A percentile compares a stretch with the other conserved stretches of the same genome.
Conservation (phyloP, 2,797 vertebrate genomes). For the Buphagus erythrorhynchus region DNA sequence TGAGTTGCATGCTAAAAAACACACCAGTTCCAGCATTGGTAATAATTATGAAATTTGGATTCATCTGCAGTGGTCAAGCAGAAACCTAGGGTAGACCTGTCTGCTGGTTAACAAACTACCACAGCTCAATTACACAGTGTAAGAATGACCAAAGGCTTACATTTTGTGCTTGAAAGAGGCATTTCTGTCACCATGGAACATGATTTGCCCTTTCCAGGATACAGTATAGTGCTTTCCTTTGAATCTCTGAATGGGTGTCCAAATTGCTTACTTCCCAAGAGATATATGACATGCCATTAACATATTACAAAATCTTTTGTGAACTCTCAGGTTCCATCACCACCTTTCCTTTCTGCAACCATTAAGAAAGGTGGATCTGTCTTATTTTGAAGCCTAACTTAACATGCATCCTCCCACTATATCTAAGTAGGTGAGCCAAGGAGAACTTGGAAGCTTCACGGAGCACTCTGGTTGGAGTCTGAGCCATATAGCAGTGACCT, state of each 20-base stretch:
- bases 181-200: background rate
- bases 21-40: background rate
- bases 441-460: background rate
- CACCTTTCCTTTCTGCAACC: background rate
- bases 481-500: background rate
- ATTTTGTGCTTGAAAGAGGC: background rate
- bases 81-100: background rate
- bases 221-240: background rate
- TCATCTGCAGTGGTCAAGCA: background rate
- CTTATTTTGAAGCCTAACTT: background rate
- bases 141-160: background rate
- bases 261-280: background rate
- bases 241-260: background rate
- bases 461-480: background rate
- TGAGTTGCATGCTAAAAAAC: background rate
- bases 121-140: background rate
- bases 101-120: background rate
- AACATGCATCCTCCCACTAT: background rate
- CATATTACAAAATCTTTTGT: background rate
- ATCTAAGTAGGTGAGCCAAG: background rate
- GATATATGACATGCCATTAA: fast-evolving
- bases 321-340: background rate
- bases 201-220: background rate
- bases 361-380: background rate
- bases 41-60: background rate